A percentile compares a stretch with the other conserved stretches of the same genome.
Conservation (phyloP, 2,113 vertebrate species). For the Pygoscelis antarcticus region DNA sequence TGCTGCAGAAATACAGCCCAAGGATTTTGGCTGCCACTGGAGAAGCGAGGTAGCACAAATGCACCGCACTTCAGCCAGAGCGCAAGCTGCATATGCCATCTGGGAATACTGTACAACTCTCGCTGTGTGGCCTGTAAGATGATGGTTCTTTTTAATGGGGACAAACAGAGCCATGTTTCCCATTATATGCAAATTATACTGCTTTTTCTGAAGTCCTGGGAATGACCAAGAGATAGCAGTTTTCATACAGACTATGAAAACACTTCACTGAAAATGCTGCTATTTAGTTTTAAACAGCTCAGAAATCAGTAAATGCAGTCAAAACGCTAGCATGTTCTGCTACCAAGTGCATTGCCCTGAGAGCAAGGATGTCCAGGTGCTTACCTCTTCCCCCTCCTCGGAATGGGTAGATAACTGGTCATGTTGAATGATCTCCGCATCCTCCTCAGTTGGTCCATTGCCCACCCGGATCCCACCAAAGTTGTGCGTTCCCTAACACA, state of each 20-base stretch:
- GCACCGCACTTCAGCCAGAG: background rate
- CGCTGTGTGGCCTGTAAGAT: background rate
- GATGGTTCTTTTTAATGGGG: background rate
- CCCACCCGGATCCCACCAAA: slow-evolving; percentile 96
- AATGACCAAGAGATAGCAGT: background rate
- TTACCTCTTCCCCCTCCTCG: slow-evolving; percentile 96
- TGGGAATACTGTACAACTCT: background rate
- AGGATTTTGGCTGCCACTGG: background rate
- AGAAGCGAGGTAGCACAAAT: background rate
- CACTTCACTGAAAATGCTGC: background rate
- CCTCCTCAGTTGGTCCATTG: slow-evolving; percentile 97
- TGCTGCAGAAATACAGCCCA: background rate
- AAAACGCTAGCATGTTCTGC: background rate
- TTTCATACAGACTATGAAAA: background rate
- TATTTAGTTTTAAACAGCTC: background rate
- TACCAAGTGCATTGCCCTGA: background rate
- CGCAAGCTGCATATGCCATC: accelerated
- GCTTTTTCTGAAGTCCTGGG: background rate
- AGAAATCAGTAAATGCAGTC: background rate
- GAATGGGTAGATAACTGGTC: slow-evolving; percentile 93
- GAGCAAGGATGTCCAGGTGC: slow-evolving; percentile 13
- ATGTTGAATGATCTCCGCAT: slow-evolving; percentile 98
- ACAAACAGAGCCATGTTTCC: background rate
- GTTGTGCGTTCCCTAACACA: slow-evolving; percentile 89
- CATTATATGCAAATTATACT: background rate